Base-by-base conservation (phyloP, 1,140 invertebrate genomes). In the Pinna nobilis region DNA sequence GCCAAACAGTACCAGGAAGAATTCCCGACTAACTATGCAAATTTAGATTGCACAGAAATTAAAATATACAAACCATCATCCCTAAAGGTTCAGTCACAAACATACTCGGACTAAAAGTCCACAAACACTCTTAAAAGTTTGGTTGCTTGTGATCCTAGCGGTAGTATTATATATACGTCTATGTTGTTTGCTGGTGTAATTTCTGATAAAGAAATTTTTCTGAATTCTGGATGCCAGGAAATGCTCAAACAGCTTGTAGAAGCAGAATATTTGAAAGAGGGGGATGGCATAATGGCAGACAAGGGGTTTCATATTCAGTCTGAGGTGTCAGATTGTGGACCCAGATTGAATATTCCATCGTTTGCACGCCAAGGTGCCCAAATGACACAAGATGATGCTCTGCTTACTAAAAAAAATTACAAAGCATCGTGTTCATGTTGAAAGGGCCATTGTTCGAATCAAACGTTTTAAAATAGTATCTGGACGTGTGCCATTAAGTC, bases 381-480 rank as follows among this genome's bases (percentile, higher is more conserved):
- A 32, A 68, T 77, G 64, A 57, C 55, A 37, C n/a, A 23, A 32
- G 18, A n/a, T 18, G 75, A 77, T 49, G 70, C 64, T 25, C 28
- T 57, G 18, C n/a, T 68, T 3, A 73, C 75, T n/a, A 11, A 61
- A 60, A 28, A 72, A 68, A 64, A 77, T 76, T 41, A 63, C 68
- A 28, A 23, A 28, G 1, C 67, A 70, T 39, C 20, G 67, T 18
- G 60, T 70, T 9, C 73, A 76, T 71, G 51, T 65, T 35, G 74
- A 71, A 30, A 18, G 69, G 33, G 60, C 61, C 9, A 65, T 76
- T 20, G 28, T 7, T 20, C 44, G 53, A 37, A 49, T 33, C 6
- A 76, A 71, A 60, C 60, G 39, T n/a, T 71, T 66, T 41, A 70
- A 71, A 65, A 70, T 76, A 32, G 32, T 76, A 60, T 47, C 23